Conservation (phyloP, 1,140 invertebrate species). For the Dendrolimus punctatus region DNA sequence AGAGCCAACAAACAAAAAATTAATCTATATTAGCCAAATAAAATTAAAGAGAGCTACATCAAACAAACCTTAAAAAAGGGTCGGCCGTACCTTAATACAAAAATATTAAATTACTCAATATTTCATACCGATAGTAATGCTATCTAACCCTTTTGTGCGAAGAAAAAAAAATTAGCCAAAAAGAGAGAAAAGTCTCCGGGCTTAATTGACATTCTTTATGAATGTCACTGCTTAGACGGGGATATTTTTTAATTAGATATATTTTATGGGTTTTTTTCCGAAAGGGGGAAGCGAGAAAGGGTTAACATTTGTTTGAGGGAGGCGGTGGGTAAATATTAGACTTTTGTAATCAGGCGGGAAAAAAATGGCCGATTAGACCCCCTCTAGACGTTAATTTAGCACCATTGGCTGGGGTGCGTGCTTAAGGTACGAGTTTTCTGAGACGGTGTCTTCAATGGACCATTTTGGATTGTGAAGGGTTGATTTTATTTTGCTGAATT, state of each 20-base stretch:
- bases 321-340: constrained; percentile 60
- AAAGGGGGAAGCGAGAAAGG: constrained; percentile 57
- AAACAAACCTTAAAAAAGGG: background rate
- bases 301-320: constrained; percentile 68
- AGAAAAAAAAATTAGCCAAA: constrained; percentile 38
- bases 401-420: constrained; percentile 40
- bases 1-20: background rate
- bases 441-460: too few species aligned
- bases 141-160: constrained; percentile 66
- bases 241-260: constrained; percentile 74
- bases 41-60: too few species aligned
- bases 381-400: constrained; percentile 60
- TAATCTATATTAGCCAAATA: too few species aligned
- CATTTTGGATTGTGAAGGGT: too few species aligned
- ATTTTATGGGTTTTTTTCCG: constrained; percentile 71
- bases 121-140: constrained; percentile 71
- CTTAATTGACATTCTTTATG: constrained; percentile 73
- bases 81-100: background rate
- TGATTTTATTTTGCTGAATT: too few species aligned
- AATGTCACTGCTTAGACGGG: constrained; percentile 67
- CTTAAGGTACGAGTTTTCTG: too few species aligned
- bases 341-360: constrained; percentile 62
- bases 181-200: constrained; percentile 30
- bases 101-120: constrained; percentile 70
- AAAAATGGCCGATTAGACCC: constrained; percentile 68